A percentile compares a stretch with the other conserved stretches of the same genome.
phyloP scores from a whole-genome alignment of 2,888 invertebrate species.

The Drosophila suboccidentalis region DNA sequence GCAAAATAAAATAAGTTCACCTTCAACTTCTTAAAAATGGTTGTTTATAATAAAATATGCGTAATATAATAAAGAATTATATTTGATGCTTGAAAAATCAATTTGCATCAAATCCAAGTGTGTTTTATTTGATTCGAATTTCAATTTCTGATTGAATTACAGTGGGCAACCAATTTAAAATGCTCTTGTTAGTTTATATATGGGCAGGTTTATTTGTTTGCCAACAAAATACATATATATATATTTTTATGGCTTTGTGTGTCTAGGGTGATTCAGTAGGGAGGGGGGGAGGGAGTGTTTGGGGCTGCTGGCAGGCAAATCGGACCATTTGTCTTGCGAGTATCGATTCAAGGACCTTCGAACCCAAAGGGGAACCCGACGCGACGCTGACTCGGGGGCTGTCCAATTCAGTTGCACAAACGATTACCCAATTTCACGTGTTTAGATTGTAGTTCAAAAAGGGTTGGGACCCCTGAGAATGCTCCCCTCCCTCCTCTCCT shows the following conservation, averaged over 20 bases:
- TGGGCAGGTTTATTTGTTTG: conserved; percentile 50
- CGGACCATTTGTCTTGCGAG: conserved; percentile 51
- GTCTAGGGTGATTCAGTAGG: too few species aligned
- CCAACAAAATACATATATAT: conserved; percentile 29
- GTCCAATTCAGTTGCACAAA: conserved; percentile 44
- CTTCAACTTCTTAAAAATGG: neutral
- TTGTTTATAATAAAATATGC: conserved; percentile 8
- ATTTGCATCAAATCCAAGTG: conserved; percentile 21
- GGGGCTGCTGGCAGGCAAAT: conserved; percentile 40
- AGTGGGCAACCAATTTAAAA: conserved; percentile 31
- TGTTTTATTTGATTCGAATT: conserved; percentile 30
- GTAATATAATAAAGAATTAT: conserved; percentile 1
- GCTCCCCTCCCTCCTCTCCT: neutral
- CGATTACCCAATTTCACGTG: conserved; percentile 65
- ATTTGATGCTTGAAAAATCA: neutral
- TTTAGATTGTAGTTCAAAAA: conserved; percentile 49
- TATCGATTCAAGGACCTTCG: conserved; percentile 42
- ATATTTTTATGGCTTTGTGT: conserved; percentile 30
- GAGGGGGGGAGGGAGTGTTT: neutral
- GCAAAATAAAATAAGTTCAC: neutral
- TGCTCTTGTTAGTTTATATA: conserved; percentile 9
- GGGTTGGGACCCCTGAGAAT: conserved; percentile 35
- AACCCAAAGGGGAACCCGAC: neutral
- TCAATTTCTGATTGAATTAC: conserved; percentile 47
- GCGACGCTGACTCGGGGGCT: conserved; percentile 25